phyloP scores from a whole-genome alignment of 2,797 vertebrate species.

The Typhlichthys subterraneus region DNA sequence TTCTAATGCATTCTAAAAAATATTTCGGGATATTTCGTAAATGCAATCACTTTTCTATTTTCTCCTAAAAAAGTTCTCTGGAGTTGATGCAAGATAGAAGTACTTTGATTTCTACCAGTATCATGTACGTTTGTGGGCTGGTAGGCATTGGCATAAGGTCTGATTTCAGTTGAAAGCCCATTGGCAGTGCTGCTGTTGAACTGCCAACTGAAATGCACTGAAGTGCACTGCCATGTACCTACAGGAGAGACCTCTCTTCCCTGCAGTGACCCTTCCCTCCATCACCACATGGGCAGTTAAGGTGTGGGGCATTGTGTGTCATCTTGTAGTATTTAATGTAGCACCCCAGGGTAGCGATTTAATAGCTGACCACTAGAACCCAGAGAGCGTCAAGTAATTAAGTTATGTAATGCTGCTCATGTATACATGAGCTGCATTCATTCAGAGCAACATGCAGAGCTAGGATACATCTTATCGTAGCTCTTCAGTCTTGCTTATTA shows the following conservation, averaged over 20 bases:
- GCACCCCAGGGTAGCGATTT: constrained; percentile 30
- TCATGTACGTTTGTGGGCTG: not conserved
- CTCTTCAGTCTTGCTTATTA: not conserved
- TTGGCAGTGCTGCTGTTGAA: not conserved
- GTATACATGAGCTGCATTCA: not conserved
- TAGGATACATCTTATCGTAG: too few species aligned
- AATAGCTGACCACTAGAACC: constrained; percentile 16
- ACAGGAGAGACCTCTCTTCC: not conserved
- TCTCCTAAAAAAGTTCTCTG: not conserved
- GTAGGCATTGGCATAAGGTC: not conserved
- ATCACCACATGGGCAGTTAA: constrained; percentile 11
- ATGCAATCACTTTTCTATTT: too few species aligned
- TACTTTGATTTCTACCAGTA: too few species aligned
- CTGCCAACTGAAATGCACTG: not conserved
- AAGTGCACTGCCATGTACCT: not conserved
- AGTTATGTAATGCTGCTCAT: too few species aligned
- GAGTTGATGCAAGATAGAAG: not conserved
- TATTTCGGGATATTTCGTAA: too few species aligned
- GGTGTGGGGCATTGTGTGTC: constrained; percentile 5
- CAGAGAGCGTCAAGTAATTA: not conserved
- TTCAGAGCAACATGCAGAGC: not conserved
- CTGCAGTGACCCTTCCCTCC: not conserved
- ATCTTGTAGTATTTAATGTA: constrained; percentile 23
- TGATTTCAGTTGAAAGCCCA: not conserved
- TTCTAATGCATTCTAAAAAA: too few species aligned